Evolutionary conservation across 1,140 invertebrate genomes (phyloP).

Genomic region (Cydia amplana): DNA sequence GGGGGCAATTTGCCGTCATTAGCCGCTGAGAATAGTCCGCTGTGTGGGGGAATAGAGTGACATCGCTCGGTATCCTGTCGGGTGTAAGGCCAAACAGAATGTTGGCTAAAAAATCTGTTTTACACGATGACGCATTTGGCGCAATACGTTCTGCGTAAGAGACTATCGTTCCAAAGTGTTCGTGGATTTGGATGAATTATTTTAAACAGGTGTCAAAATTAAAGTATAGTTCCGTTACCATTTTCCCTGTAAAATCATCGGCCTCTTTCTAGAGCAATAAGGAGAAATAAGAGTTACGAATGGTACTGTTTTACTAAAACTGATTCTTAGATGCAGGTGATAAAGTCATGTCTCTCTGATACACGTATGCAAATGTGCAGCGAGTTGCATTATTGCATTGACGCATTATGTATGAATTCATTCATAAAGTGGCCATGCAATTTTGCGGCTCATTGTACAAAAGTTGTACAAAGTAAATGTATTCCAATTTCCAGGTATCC

Average conservation of each 20-base stretch:
- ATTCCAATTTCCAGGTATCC: too few species aligned
- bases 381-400: too few species aligned
- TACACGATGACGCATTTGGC: conserved; percentile 43
- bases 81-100: conserved; percentile 29
- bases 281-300: not conserved
- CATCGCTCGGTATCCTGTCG: conserved; percentile 58
- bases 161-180: conserved; percentile 13
- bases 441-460: not conserved
- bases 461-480: not conserved
- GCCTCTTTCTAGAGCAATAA: not conserved
- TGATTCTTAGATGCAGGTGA: too few species aligned
- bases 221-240: not conserved
- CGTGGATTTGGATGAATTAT: not conserved
- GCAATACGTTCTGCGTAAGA: conserved; percentile 32
- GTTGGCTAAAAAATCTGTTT: conserved; percentile 30
- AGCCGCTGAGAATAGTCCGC: conserved; percentile 55
- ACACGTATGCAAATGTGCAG: too few species aligned
- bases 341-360: too few species aligned
- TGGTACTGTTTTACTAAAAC: too few species aligned
- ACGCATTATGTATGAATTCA: too few species aligned
- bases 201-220: conserved; percentile 5
- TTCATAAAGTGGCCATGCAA: not conserved
- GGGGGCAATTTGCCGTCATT: conserved; percentile 66
- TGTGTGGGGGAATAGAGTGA: conserved; percentile 60
- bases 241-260: not conserved